phyloP scores from a whole-genome alignment of 1,140 invertebrate genomes.

The Ridgeia piscesae region DNA sequence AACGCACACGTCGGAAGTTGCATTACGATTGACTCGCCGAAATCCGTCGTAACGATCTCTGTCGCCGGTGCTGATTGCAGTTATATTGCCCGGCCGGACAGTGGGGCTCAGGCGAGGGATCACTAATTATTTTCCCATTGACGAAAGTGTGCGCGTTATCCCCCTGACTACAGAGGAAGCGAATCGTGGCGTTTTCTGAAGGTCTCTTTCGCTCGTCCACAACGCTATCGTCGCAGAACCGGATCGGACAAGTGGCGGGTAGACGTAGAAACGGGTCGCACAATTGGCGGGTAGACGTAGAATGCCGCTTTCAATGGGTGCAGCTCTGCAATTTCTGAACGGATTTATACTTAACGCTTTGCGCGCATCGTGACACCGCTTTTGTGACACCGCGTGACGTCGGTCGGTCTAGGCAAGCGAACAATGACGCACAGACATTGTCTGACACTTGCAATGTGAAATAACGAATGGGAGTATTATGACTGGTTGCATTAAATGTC shows the following conservation, averaged over 20 bases:
- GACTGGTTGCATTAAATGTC: not conserved
- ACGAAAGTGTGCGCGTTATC: not conserved
- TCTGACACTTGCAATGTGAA: not conserved
- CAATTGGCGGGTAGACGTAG: too few species aligned
- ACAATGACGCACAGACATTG: not conserved
- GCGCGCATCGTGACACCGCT: not conserved
- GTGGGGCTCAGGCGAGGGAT: not conserved
- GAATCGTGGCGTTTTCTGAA: not conserved
- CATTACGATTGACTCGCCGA: not conserved
- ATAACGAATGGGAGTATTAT: not conserved
- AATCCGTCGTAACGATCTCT: not conserved
- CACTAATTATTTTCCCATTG: not conserved
- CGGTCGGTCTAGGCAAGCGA: not conserved
- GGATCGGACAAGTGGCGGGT: too few species aligned
- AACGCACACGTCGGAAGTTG: not conserved
- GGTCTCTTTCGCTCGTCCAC: not conserved
- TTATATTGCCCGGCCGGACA: not conserved
- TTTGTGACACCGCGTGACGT: not conserved
- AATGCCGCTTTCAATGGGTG: too few species aligned
- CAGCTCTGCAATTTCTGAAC: too few species aligned
- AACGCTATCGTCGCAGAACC: not conserved
- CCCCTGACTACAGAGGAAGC: not conserved
- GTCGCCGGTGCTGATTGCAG: not conserved
- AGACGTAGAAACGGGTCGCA: too few species aligned
- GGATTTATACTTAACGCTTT: too few species aligned